Evolutionary conservation across 2,113 vertebrate genomes (phyloP).

Genomic region (Casuarius casuarius): DNA sequence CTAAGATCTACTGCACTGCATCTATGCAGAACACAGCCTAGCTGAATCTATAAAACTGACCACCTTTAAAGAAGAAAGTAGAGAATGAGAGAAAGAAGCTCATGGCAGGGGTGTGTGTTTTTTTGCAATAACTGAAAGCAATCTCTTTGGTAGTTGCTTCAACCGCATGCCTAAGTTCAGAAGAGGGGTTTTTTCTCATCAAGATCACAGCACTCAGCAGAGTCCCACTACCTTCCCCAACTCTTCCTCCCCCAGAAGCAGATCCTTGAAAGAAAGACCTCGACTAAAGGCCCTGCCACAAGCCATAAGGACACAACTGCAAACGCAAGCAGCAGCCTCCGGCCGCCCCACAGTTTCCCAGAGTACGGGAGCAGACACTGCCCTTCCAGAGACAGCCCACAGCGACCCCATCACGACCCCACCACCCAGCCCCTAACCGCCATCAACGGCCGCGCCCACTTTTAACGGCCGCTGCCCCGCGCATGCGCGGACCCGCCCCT

Average conservation of each 20-base stretch:
- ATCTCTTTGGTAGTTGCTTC: neutral
- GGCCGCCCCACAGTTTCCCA: neutral
- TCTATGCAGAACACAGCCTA: neutral
- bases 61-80: neutral
- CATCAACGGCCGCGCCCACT: neutral
- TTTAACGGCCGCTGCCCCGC: fast-evolving
- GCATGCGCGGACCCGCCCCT: neutral
- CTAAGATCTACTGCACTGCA: neutral
- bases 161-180: neutral
- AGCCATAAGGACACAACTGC: too few species aligned
- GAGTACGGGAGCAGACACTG: fast-evolving
- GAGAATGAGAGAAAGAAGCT: fast-evolving
- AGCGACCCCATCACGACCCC: neutral
- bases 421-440: too few species aligned
- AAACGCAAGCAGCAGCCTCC: too few species aligned
- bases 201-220: fast-evolving
- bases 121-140: neutral
- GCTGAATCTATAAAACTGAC: neutral
- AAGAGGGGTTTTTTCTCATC: fast-evolving
- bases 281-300: fast-evolving
- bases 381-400: too few species aligned
- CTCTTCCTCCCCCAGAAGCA: too few species aligned
- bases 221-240: neutral
- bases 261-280: fast-evolving
- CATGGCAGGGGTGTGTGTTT: too few species aligned